Evolutionary conservation across 2,888 invertebrate species (phyloP), one percentile per base, ranked within the genome.

Genomic region (Thera obeliscata): DNA sequence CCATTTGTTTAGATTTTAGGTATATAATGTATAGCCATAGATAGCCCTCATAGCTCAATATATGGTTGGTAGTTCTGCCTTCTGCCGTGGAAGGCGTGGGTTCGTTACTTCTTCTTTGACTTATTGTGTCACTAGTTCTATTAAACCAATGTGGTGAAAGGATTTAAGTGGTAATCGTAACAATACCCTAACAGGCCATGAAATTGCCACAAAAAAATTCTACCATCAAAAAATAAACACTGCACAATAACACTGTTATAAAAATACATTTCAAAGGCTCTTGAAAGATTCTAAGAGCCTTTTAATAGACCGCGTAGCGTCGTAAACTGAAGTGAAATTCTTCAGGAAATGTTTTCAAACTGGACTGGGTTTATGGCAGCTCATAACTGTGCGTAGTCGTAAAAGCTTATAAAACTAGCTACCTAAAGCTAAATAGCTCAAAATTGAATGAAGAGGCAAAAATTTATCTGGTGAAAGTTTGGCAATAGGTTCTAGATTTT

Each of bases 301-400:
- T 83, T 82, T 87, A 82, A 87, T 86, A 83, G 85, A 84, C 81
- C 75, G 78, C 78, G 74, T 78, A 69, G 74, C 70, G 67, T 84
- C 85, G 80, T 88, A 87, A 69, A 87, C 76, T 81, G 81, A 61
- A 69, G 66, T 85, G 82, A 87, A 88, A 85, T 84, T 83, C 77
- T 79, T 78, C 76, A 75, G 73, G 75, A 81, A 78, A 81, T 81
- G 78, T 81, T 85, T 82, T 80, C 77, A 74, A 76, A 78, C 77
- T 78, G 65, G 67, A 73, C 72, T 66, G 69, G 66, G 76, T 83
- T 81, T 81, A 80, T 78, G 63, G 73, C 63, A 43, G 63, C 70
- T 66, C 69, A 76, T 81, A 79, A 78, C 64, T 66, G 60, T 61
- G 55, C 68, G 70, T 61, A 49, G 35, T 64, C 64, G 48, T 64